phyloP scores from a whole-genome alignment of 2,797 vertebrate species.

The Australoheros facetus region DNA sequence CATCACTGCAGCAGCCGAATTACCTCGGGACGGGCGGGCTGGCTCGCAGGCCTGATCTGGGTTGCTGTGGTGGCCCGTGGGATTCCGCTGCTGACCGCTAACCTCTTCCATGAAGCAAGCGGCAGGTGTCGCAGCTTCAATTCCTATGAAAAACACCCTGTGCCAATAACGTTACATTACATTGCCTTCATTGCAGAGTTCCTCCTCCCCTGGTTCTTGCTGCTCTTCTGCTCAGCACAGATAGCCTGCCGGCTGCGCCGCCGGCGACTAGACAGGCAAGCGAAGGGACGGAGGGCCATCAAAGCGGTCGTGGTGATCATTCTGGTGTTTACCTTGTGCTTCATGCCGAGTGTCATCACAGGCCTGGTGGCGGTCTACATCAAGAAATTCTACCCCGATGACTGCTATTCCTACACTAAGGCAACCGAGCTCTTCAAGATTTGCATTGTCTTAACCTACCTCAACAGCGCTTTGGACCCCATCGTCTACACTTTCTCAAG shows the following conservation, averaged over 20 bases:
- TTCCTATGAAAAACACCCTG: background rate
- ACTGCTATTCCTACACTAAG: conserved; percentile 21
- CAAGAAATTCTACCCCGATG: fast-evolving
- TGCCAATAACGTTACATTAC: conserved; percentile 65
- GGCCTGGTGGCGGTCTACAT: conserved; percentile 62
- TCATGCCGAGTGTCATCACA: conserved; percentile 71
- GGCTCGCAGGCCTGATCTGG: conserved; percentile 64
- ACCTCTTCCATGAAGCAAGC: background rate
- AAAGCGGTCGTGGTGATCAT: conserved; percentile 54
- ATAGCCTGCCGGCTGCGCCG: conserved; percentile 65
- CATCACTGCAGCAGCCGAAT: conserved; percentile 67
- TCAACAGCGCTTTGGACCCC: conserved; percentile 80
- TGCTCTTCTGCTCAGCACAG: conserved; percentile 76
- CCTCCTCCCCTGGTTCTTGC: conserved; percentile 72
- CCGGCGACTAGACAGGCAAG: conserved; percentile 49
- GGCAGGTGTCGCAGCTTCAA: conserved; percentile 70
- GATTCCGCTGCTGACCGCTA: conserved; percentile 68
- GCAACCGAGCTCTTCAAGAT: conserved; percentile 59
- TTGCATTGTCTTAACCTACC: conserved; percentile 76
- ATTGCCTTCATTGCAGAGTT: conserved; percentile 68
- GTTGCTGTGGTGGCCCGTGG: conserved; percentile 65
- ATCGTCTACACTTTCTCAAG: conserved; percentile 77
- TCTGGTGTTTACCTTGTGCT: conserved; percentile 76
- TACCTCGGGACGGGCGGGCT: background rate
- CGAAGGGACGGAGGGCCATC: conserved; percentile 53